These are phyloP conservation scores for Pseudoatta argentina DNA, from an alignment of 1,140 invertebrate genomes.

Conservation along the genomic window DNA sequence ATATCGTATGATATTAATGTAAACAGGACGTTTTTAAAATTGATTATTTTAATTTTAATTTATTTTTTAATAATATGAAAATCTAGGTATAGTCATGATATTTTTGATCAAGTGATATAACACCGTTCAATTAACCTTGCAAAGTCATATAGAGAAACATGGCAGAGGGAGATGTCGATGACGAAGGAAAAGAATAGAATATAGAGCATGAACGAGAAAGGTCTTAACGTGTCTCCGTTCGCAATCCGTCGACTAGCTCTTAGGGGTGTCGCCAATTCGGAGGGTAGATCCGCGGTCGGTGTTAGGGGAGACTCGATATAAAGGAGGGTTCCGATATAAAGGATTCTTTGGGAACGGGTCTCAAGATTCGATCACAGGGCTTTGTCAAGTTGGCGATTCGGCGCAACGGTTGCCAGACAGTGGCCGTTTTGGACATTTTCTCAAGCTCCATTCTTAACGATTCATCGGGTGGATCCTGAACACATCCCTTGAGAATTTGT, in stretches of 20 bases:
- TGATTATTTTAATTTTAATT: background rate
- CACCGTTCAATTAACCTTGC: slow-evolving; percentile 20
- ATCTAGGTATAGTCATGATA: background rate
- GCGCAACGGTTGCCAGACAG: slow-evolving; percentile 68
- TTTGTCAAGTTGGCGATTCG: slow-evolving; percentile 75
- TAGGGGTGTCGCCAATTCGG: slow-evolving; percentile 69
- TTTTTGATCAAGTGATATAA: slow-evolving; percentile 1
- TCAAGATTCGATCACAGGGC: slow-evolving; percentile 86
- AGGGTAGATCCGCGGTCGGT: slow-evolving; percentile 76
- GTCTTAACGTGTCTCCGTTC: slow-evolving; percentile 47
- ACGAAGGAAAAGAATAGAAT: slow-evolving; percentile 11
- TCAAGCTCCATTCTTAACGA: slow-evolving; percentile 66
- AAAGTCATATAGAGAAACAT: background rate
- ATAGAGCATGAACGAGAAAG: slow-evolving; percentile 26
- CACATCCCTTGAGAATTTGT: slow-evolving; percentile 61
- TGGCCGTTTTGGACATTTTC: slow-evolving; percentile 62
- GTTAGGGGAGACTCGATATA: slow-evolving; percentile 75
- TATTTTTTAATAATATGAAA: background rate
- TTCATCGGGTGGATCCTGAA: slow-evolving; percentile 7
- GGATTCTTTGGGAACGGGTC: slow-evolving; percentile 85
- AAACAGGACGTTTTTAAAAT: background rate
- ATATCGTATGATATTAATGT: background rate
- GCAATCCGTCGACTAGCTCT: slow-evolving; percentile 66
- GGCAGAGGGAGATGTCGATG: slow-evolving; percentile 23
- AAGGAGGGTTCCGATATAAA: slow-evolving; percentile 81